Percentiles rank a stretch among this genome's conserved stretches.
These are phyloP conservation scores for Chrysotoxum bicinctum DNA, from an alignment of 2,888 invertebrate genomes.

Conservation along the genomic window DNA sequence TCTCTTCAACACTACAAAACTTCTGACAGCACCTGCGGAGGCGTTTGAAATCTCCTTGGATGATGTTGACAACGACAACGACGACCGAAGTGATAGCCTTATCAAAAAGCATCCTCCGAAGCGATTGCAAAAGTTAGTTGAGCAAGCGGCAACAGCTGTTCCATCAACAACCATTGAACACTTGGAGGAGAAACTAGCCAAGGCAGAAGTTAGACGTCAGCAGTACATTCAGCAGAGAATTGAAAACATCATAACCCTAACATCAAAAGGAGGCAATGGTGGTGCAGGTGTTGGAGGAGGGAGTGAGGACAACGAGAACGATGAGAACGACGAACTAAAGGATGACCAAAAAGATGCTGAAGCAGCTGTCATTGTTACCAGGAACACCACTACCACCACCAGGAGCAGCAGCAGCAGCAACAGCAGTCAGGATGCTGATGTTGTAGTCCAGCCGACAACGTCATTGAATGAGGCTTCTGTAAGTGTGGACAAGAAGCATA, in stretches of 20 bases:
- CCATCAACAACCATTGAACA: conserved; percentile 84
- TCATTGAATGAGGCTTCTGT: conserved; percentile 1
- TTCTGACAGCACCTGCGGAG: conserved; percentile 81
- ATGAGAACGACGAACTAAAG: conserved; percentile 73
- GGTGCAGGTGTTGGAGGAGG: conserved; percentile 77
- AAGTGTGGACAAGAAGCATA: conserved; percentile 31
- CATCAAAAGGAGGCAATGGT: conserved; percentile 82
- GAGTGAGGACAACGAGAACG: conserved; percentile 78
- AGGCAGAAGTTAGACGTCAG: conserved; percentile 87
- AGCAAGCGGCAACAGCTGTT: conserved; percentile 81
- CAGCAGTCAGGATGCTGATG: conserved; percentile 36
- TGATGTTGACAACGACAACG: conserved; percentile 55
- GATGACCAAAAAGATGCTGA: conserved; percentile 43
- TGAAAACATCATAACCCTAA: conserved; percentile 79
- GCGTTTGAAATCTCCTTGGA: conserved; percentile 85
- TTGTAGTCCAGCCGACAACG: conserved; percentile 23
- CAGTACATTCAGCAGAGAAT: conserved; percentile 81
- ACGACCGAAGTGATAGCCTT: conserved; percentile 62
- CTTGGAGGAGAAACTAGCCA: conserved; percentile 87
- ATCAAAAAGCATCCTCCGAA: conserved; percentile 86
- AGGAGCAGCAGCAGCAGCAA: neutral
- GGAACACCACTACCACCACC: neutral
- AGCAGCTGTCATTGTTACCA: conserved; percentile 36
- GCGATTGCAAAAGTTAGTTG: conserved; percentile 86
- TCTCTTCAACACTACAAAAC: conserved; percentile 19